Evolutionary conservation across 2,888 invertebrate genomes (phyloP), one percentile per base, ranked within the genome.

Genomic region (Melanargia galathea): DNA sequence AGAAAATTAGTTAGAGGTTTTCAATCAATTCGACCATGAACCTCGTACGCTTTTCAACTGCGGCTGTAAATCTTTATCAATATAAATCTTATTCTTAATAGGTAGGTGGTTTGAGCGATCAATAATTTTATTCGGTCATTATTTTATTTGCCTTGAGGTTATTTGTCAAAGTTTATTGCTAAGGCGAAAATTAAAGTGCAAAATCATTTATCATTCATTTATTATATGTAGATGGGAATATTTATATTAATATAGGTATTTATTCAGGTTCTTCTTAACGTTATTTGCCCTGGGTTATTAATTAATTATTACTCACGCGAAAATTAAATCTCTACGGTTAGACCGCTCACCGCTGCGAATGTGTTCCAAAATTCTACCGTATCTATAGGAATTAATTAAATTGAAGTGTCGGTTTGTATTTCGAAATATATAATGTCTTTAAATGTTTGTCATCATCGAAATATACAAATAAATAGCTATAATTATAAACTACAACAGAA

Each of bases 1-100:
- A 2, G 22, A 8, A 43, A 49, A 22, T 33, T 45, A 48, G 61
- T 30, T 52, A 11, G 40, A 56, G 52, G 58, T 54, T 59, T 38
- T 63, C 57, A 67, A 73, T 70, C 67, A 70, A 70, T 70, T 65
- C 58, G 72, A 60, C 72, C 72, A 54, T 71, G 72, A 73, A 69
- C 72, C 64, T 59, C 57, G n/a, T 35, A 22, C 3, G 16, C 18
- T 49, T 55, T 56, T 60, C 45, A 62, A 48, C 43, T 22, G 60
- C 45, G 67, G 62, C 26, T 45, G 62, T 67, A 67, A 64, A 59
- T 64, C 67, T 48, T 52, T 48, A 62, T 62, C 52, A 63, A 60
- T 56, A 63, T 63, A 63, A 65, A 65, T 63, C 51, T 38, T 45
- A 51, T 45, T 55, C 38, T 62, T 63, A 63, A 65, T 65, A 30